Evolutionary conservation across 2,797 vertebrate species (phyloP).

Genomic region (Hippopotamyrus pictus): DNA sequence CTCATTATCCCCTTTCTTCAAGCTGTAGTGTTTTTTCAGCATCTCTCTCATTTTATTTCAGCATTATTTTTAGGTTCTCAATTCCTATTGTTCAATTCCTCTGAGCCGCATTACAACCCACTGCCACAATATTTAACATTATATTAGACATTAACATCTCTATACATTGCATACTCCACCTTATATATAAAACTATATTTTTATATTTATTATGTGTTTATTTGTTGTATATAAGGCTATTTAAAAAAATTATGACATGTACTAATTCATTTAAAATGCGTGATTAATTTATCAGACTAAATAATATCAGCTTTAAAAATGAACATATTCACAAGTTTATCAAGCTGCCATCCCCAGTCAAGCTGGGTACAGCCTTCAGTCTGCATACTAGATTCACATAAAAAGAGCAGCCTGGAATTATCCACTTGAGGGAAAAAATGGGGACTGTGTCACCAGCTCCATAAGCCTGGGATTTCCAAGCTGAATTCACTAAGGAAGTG

Average conservation of each 20-base stretch:
- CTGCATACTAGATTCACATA: slow-evolving; percentile 5
- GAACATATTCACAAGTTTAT: background rate
- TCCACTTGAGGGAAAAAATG: slow-evolving; percentile 32
- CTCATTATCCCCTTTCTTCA: background rate
- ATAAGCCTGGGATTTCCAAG: slow-evolving; percentile 51
- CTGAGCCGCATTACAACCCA: background rate
- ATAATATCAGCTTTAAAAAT: background rate
- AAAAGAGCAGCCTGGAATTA: slow-evolving; percentile 22
- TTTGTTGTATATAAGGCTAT: background rate
- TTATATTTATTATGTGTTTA: background rate
- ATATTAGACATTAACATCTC: background rate
- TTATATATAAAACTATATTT: background rate
- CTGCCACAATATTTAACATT: background rate
- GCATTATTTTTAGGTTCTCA: background rate
- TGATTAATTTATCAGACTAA: background rate
- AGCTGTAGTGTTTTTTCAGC: background rate
- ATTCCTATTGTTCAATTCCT: background rate
- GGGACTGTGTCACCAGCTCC: slow-evolving; percentile 36
- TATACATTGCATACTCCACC: background rate
- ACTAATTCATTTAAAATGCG: background rate
- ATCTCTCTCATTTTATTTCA: background rate
- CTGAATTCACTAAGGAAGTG: slow-evolving; percentile 51
- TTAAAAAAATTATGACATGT: background rate
- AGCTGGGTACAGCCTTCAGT: background rate
- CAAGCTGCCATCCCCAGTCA: too few relatives aligned